Evolutionary conservation across 2,797 vertebrate genomes (phyloP).

Genomic region (Pampus argenteus): DNA sequence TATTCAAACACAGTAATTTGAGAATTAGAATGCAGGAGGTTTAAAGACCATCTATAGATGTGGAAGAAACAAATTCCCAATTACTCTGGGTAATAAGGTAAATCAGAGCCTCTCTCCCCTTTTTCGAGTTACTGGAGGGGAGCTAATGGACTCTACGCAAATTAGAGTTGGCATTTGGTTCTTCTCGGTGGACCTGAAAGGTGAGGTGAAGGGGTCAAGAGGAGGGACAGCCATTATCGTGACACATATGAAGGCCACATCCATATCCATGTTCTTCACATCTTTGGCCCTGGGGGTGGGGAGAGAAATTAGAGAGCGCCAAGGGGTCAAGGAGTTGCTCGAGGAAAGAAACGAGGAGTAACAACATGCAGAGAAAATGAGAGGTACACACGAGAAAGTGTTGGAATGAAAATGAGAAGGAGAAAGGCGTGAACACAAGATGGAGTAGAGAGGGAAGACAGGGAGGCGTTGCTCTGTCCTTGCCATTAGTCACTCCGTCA

Average conservation of each 20-base stretch:
- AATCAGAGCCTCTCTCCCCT: constrained; percentile 35
- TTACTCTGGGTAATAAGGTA: constrained; percentile 47
- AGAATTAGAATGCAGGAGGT: not conserved
- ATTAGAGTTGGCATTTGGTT: constrained; percentile 77
- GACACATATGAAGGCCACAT: constrained; percentile 72
- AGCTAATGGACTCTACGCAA: constrained; percentile 74
- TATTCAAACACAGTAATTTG: constrained; percentile 8
- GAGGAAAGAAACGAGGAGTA: constrained; percentile 30
- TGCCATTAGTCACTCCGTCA: constrained; percentile 68
- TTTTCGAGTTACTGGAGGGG: constrained; percentile 64
- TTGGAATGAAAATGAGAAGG: constrained; percentile 17
- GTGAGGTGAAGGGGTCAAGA: constrained; percentile 72
- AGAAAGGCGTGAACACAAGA: constrained; percentile 42
- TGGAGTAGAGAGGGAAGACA: constrained; percentile 22
- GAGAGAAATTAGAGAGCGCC: constrained; percentile 43
- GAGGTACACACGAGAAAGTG: constrained; percentile 12
- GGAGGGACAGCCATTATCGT: constrained; percentile 75
- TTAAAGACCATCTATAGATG: constrained; percentile 16
- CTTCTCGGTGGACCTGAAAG: constrained; percentile 58
- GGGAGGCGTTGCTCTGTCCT: constrained; percentile 51
- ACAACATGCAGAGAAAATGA: constrained; percentile 33
- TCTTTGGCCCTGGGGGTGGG: constrained; percentile 38
- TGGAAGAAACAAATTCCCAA: constrained; percentile 45
- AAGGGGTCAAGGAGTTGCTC: constrained; percentile 48
- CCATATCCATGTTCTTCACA: constrained; percentile 49